Percentiles rank a stretch among this genome's conserved stretches.
These are phyloP conservation scores for Brachyistius frenatus DNA, from an alignment of 2,113 vertebrate genomes.

Conservation along the genomic window DNA sequence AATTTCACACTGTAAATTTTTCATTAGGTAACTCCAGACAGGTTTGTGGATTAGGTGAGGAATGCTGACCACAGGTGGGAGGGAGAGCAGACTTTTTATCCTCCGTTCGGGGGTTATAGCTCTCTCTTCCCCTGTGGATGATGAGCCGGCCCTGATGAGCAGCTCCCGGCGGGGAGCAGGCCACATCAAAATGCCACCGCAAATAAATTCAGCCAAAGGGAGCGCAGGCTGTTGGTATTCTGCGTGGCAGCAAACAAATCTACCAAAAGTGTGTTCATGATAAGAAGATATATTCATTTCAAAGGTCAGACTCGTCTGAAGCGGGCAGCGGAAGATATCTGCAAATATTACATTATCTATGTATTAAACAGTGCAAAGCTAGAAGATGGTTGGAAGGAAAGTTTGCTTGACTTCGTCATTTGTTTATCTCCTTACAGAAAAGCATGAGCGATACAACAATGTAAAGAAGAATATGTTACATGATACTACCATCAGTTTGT, in stretches of 20 bases:
- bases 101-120: conserved; percentile 11
- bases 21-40: conserved; percentile 24
- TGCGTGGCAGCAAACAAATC: conserved; percentile 39
- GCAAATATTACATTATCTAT: conserved; percentile 55
- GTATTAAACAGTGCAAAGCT: conserved; percentile 17
- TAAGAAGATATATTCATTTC: conserved; percentile 52
- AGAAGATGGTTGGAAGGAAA: neutral
- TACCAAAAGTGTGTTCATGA: conserved; percentile 29
- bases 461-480: neutral
- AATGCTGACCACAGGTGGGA: conserved; percentile 24
- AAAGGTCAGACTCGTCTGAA: conserved; percentile 57
- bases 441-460: neutral
- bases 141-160: conserved; percentile 37
- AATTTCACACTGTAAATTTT: conserved; percentile 23
- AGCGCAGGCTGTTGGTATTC: conserved; percentile 28
- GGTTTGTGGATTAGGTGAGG: conserved; percentile 33
- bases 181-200: conserved; percentile 45
- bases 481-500: conserved; percentile 1
- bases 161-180: conserved; percentile 7
- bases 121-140: conserved; percentile 27
- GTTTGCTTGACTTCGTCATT: neutral
- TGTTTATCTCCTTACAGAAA: conserved; percentile 11
- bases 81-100: conserved; percentile 27
- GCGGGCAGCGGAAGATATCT: conserved; percentile 38
- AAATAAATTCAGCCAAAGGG: conserved; percentile 22